These are phyloP conservation scores for Tragulus kanchil DNA, from an alignment of 2,113 vertebrate species.

Conservation along the genomic window DNA sequence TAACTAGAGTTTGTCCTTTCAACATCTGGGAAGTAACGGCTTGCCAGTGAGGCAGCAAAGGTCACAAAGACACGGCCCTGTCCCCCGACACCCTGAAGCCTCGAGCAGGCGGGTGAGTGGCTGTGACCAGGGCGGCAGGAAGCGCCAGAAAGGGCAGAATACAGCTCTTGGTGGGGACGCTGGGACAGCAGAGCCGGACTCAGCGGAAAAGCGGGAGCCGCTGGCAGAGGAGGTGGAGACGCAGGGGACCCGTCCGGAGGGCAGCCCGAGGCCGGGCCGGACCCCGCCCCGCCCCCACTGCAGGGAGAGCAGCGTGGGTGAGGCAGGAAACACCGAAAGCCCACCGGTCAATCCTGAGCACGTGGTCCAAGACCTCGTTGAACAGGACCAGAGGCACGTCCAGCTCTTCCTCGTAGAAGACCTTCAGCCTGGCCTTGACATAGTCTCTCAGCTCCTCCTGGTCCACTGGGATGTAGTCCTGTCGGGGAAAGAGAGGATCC, in stretches of 20 bases:
- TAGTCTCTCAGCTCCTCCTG: conserved; percentile 99
- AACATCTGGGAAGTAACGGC: neutral
- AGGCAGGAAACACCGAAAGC: neutral
- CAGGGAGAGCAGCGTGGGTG: rapidly evolving
- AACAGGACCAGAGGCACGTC: conserved; percentile 98
- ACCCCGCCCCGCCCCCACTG: rapidly evolving
- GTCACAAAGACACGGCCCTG: rapidly evolving
- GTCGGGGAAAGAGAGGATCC: neutral
- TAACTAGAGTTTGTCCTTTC: neutral
- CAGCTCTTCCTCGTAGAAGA: conserved; percentile 98
- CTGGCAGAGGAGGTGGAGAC: neutral
- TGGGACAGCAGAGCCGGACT: neutral
- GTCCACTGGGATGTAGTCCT: conserved; percentile 99
- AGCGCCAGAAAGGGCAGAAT: neutral
- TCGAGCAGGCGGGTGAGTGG: rapidly evolving
- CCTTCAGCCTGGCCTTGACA: conserved; percentile 98
- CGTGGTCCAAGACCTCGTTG: conserved; percentile 98
- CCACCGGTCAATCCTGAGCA: conserved; percentile 97
- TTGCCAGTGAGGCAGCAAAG: neutral
- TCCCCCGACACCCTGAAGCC: neutral
- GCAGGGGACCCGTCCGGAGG: neutral
- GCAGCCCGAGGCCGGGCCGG: rapidly evolving
- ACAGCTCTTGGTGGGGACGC: neutral
- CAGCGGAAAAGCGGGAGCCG: rapidly evolving
- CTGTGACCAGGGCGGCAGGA: rapidly evolving